phyloP scores from a whole-genome alignment of 2,888 invertebrate species.

The Patella ulyssiponensis region DNA sequence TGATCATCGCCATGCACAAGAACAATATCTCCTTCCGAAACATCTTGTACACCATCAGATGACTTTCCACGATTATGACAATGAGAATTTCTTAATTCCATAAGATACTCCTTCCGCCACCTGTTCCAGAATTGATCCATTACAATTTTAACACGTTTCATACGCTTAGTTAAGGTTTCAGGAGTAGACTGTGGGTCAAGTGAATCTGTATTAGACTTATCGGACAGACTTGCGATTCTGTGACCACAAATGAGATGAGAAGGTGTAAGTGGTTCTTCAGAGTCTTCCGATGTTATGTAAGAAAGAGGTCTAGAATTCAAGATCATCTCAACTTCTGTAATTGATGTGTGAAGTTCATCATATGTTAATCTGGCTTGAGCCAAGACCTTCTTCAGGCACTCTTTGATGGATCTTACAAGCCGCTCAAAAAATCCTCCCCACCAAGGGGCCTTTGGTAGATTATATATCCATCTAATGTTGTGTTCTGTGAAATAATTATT shows the following conservation, averaged over 20 bases:
- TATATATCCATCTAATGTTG: not conserved
- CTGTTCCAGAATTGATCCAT: not conserved
- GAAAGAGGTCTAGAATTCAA: not conserved
- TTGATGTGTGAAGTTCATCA: too few species aligned
- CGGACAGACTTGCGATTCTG: not conserved
- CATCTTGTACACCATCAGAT: not conserved
- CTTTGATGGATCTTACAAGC: too few species aligned
- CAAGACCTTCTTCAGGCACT: too few species aligned
- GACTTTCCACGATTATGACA: not conserved
- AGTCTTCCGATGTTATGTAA: not conserved
- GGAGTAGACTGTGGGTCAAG: not conserved
- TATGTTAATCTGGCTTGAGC: too few species aligned
- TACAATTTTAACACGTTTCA: not conserved
- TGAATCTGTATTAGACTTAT: not conserved
- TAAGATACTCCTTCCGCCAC: not conserved
- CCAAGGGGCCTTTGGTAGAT: not conserved
- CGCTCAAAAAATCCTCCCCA: too few species aligned
- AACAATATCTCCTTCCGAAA: not conserved
- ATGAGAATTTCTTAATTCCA: not conserved
- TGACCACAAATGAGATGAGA: not conserved
- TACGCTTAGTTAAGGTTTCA: not conserved
- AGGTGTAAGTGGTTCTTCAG: not conserved
- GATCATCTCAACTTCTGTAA: too few species aligned
- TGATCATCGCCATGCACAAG: not conserved
- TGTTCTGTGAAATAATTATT: not conserved